Percentiles rank a stretch among this genome's conserved stretches.
Evolutionary conservation across 2,113 vertebrate species (phyloP).

Genomic region (Boleophthalmus pectinirostris): DNA sequence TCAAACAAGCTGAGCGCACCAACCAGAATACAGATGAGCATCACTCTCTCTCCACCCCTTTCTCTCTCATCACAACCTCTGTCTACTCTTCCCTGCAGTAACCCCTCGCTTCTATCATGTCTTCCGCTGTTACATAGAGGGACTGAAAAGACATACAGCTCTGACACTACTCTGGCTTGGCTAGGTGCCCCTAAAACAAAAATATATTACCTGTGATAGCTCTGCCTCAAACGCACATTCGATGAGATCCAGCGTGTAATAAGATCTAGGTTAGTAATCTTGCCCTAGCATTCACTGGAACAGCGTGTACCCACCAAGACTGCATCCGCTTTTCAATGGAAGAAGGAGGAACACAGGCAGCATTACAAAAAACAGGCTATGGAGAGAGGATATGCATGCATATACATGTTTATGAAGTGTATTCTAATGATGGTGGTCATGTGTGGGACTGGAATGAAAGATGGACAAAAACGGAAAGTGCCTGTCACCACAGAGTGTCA

Average conservation of each 20-base stretch:
- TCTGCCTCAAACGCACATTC: constrained; percentile 40
- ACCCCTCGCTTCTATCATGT: constrained; percentile 54
- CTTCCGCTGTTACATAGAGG: constrained; percentile 27
- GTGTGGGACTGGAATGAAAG: neutral
- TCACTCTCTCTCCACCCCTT: constrained; percentile 32
- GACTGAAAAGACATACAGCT: constrained; percentile 44
- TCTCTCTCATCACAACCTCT: constrained; percentile 51
- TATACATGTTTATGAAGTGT: constrained; percentile 1
- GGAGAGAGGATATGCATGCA: neutral
- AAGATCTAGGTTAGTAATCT: constrained; percentile 63
- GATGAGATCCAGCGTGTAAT: constrained; percentile 49
- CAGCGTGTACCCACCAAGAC: constrained; percentile 50
- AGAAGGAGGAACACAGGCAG: constrained; percentile 23
- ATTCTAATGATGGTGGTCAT: neutral
- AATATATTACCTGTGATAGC: constrained; percentile 61
- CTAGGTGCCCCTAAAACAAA: constrained; percentile 43
- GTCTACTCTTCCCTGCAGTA: constrained; percentile 62
- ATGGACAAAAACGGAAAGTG: neutral
- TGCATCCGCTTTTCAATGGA: constrained; percentile 26
- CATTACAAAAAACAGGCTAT: constrained; percentile 2
- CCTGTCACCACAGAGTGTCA: neutral
- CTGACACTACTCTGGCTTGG: constrained; percentile 42
- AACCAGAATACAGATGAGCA: constrained; percentile 77
- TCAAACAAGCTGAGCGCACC: constrained; percentile 71
- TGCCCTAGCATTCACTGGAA: constrained; percentile 50